Percentiles rank a stretch among this genome's conserved stretches.
These are phyloP conservation scores for Notarius lentiginosus DNA, from an alignment of 2,113 vertebrate species.

Conservation along the genomic window DNA sequence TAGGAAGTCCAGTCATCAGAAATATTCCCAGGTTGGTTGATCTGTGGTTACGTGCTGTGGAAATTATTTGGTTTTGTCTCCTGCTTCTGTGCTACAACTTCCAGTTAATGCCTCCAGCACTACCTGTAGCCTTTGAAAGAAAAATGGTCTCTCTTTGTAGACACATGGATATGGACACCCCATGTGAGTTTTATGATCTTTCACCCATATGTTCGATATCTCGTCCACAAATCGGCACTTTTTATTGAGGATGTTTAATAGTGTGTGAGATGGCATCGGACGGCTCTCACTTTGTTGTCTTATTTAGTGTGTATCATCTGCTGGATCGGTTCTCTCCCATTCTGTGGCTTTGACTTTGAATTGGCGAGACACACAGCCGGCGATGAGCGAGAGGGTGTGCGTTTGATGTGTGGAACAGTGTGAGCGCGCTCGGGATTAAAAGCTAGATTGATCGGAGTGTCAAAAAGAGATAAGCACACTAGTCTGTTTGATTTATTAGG, in stretches of 20 bases:
- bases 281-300: slow-evolving; percentile 19
- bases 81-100: not conserved
- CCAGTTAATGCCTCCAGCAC: not conserved
- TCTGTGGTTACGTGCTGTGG: not conserved
- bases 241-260: slow-evolving; percentile 23
- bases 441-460: slow-evolving; percentile 61
- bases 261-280: slow-evolving; percentile 7
- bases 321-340: slow-evolving; percentile 29
- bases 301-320: slow-evolving; percentile 43
- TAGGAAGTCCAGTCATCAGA: not conserved
- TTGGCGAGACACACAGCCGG: slow-evolving; percentile 24
- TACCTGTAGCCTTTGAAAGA: slow-evolving; percentile 18
- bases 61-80: not conserved
- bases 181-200: not conserved
- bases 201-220: slow-evolving; percentile 12
- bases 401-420: slow-evolving; percentile 49
- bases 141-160: not conserved
- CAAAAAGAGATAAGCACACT: slow-evolving; percentile 56
- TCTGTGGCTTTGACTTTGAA: slow-evolving; percentile 44
- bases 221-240: not conserved
- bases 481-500: slow-evolving; percentile 53
- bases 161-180: not conserved
- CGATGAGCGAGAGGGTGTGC: slow-evolving; percentile 39
- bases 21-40: not conserved
- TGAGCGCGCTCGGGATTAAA: slow-evolving; percentile 50